Evolutionary conservation across 2,797 vertebrate genomes (phyloP).

Genomic region (Lophura swinhoii): DNA sequence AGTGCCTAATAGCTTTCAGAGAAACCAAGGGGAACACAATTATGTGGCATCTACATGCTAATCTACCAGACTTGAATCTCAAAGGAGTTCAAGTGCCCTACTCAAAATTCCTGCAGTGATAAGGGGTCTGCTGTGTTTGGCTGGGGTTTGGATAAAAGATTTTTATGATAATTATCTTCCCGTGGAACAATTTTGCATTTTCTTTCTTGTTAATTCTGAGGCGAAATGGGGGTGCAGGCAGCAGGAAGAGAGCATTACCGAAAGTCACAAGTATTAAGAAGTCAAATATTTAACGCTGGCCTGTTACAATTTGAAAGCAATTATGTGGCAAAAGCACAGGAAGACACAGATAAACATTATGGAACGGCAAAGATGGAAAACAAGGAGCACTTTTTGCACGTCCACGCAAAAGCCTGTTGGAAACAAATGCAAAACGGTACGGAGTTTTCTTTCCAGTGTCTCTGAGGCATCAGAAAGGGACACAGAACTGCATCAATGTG

Average conservation of each 20-base stretch:
- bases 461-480: neutral
- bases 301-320: constrained; percentile 70
- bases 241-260: constrained; percentile 53
- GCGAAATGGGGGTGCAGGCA: constrained; percentile 51
- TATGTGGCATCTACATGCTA: constrained; percentile 94
- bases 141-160: constrained; percentile 88
- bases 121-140: constrained; percentile 87
- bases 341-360: constrained; percentile 54
- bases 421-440: neutral
- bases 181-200: constrained; percentile 78
- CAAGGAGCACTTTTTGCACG: constrained; percentile 34
- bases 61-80: constrained; percentile 93
- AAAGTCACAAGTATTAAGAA: constrained; percentile 65
- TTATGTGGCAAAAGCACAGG: constrained; percentile 67
- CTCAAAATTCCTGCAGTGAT: constrained; percentile 94
- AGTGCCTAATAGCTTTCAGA: constrained; percentile 92
- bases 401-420: constrained; percentile 25
- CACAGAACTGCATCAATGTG: neutral
- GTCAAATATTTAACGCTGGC: constrained; percentile 75
- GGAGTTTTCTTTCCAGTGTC: constrained; percentile 3
- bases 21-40: constrained; percentile 92
- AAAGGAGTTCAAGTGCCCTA: constrained; percentile 89
- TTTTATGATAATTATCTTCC: constrained; percentile 88
- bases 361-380: constrained; percentile 31
- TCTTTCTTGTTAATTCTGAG: constrained; percentile 71